Evolutionary conservation across 2,113 vertebrate species (phyloP), one percentile per base, ranked within the genome.

Genomic region (Aix galericulata): DNA sequence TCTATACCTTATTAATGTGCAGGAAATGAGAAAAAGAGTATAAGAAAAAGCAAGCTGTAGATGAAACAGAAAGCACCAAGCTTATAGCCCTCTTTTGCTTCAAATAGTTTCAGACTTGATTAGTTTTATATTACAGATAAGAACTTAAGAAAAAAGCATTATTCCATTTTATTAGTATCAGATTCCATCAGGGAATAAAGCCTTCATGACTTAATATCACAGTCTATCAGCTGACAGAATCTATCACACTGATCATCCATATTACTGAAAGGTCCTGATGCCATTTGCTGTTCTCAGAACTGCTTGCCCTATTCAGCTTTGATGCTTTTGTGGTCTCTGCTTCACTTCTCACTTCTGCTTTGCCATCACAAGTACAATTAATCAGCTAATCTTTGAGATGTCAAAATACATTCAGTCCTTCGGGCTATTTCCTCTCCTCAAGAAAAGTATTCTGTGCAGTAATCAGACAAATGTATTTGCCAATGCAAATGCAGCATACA

Each of bases 201-300:
- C 83, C 89, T 94, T 95, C 88, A 88, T 92, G 91, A 76, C 93
- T 96, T 90, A 94, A 82, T 96, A 93, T 59, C 89, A 77, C 90
- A 96, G 89, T 94, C 93, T 90, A 96, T 96, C 20, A 52, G 92
- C 88, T 97, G 97, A 95, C 97, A 97, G 88, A 97, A 90, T 52
- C 71, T 81, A 98, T 98, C 94, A 97, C 56, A 38, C 66, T 73
- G 80, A 94, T 97, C 96, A 98, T 96, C 96, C 86, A 91, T 96
- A 97, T 86, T 94, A 86, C 93, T 97, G 72, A 91, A 79, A 97
- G 83, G 89, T 93, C 92, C 91, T 94, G 68, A 94, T 88, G 85
- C 68, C 77, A 89, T 95, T 96, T 97, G 94, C 92, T 0, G 6
- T 73, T 94, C 93, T 86, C 71, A 89, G 32, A 91, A 92, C 88